These are phyloP conservation scores for Gymnothorax javanicus DNA, from an alignment of 2,797 vertebrate genomes.

Conservation along the genomic window DNA sequence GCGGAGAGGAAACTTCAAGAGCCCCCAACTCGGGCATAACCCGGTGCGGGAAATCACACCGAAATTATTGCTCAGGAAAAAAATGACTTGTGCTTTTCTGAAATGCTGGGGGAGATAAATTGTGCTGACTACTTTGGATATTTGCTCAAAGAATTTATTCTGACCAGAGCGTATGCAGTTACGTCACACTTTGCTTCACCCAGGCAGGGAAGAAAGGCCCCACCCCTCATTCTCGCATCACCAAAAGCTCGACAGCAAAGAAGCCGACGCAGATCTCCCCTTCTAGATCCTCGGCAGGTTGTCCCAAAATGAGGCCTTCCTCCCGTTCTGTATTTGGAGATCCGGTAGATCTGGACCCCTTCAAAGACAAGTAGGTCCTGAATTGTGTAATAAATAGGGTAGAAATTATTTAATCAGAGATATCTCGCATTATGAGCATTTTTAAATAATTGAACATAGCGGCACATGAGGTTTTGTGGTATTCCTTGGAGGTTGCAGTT, in stretches of 20 bases:
- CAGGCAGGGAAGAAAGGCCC: slow-evolving; percentile 65
- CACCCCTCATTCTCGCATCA: slow-evolving; percentile 81
- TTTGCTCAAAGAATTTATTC: not conserved
- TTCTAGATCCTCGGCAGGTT: slow-evolving; percentile 81
- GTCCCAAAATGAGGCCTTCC: slow-evolving; percentile 88
- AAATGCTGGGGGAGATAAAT: not conserved
- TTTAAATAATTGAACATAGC: not conserved
- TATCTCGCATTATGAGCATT: not conserved
- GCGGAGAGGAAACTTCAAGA: slow-evolving; percentile 71
- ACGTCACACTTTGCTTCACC: not conserved
- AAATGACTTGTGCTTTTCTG: not conserved
- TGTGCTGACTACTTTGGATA: not conserved
- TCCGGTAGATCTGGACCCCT: slow-evolving; percentile 85
- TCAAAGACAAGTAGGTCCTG: slow-evolving; percentile 77
- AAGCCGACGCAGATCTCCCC: slow-evolving; percentile 73
- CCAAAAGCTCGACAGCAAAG: slow-evolving; percentile 79
- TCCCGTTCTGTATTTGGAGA: slow-evolving; percentile 92
- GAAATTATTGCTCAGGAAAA: not conserved
- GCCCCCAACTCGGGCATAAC: slow-evolving; percentile 69
- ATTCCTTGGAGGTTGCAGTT: not conserved
- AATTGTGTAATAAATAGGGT: not conserved
- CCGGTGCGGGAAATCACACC: slow-evolving; percentile 54
- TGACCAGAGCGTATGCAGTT: not conserved
- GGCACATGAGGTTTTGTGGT: not conserved
- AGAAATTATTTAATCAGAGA: not conserved